A percentile compares a stretch with the other conserved stretches of the same genome.
Evolutionary conservation across 2,113 vertebrate species (phyloP).

Genomic region (Cacatua alba): DNA sequence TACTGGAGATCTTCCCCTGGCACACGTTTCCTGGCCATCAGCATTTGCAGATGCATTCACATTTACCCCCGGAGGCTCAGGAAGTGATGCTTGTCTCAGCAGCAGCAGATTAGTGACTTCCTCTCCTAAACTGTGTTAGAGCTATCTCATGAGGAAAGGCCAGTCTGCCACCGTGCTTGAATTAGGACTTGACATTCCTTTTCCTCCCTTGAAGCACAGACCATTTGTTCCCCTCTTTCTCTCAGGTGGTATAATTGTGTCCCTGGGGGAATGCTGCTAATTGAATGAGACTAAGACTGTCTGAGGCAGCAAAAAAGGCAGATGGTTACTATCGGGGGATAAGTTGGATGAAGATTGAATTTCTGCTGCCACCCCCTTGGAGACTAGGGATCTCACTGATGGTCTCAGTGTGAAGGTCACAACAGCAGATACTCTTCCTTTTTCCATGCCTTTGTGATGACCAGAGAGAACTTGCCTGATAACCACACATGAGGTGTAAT

Average conservation of each 20-base stretch:
- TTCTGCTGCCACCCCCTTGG: neutral
- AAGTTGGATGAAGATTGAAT: neutral
- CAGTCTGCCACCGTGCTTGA: neutral
- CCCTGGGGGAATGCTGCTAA: neutral
- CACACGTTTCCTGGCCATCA: neutral
- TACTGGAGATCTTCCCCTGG: neutral
- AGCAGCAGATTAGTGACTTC: neutral
- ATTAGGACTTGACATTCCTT: neutral
- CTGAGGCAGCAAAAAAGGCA: conserved; percentile 20
- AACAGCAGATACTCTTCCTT: neutral
- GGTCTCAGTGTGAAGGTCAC: neutral
- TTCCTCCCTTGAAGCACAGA: neutral
- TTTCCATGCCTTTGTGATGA: neutral
- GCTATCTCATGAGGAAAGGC: neutral
- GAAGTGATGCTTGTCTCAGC: neutral
- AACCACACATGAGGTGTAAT: neutral
- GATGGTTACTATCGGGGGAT: neutral
- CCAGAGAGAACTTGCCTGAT: neutral
- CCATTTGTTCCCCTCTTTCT: neutral
- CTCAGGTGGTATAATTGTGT: conserved; percentile 2
- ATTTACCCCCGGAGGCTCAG: neutral
- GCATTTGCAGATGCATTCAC: neutral
- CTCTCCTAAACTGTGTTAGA: neutral
- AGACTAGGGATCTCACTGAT: neutral
- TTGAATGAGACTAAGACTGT: conserved; percentile 1